phyloP scores from a whole-genome alignment of 2,888 invertebrate genomes.

The Plagodis dolabraria region DNA sequence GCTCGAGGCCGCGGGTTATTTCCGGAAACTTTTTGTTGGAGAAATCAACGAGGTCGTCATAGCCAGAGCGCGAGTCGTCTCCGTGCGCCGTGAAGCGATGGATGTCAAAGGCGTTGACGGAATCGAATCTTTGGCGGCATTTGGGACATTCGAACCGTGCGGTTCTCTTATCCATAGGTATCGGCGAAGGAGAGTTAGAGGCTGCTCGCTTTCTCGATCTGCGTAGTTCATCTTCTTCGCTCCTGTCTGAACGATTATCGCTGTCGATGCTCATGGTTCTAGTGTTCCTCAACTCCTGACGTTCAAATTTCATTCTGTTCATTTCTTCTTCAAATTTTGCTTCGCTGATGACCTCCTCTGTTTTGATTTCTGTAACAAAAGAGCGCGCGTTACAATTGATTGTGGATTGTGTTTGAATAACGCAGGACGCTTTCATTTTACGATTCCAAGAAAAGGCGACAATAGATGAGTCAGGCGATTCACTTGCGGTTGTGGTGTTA shows the following conservation, averaged over 20 bases:
- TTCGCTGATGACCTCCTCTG: constrained; percentile 76
- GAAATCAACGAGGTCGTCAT: constrained; percentile 92
- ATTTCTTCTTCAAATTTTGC: constrained; percentile 75
- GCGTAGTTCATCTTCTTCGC: constrained; percentile 73
- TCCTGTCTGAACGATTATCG: constrained; percentile 84
- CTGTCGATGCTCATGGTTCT: constrained; percentile 81
- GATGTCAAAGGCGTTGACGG: constrained; percentile 88
- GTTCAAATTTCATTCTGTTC: constrained; percentile 65
- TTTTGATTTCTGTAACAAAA: constrained; percentile 83
- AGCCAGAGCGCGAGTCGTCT: constrained; percentile 86
- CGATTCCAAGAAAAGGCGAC: constrained; percentile 80
- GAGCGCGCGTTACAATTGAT: constrained; percentile 72
- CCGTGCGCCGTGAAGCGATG: constrained; percentile 88
- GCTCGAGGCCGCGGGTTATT: constrained; percentile 90
- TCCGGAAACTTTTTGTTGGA: constrained; percentile 91
- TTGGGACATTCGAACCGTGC: constrained; percentile 87
- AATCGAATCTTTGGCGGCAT: constrained; percentile 90
- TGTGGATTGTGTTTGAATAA: constrained; percentile 75
- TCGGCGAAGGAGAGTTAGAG: constrained; percentile 66
- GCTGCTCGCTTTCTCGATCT: constrained; percentile 73
- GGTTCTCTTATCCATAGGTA: constrained; percentile 70
- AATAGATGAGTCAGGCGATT: constrained; percentile 80
- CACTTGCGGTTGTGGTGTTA: constrained; percentile 64
- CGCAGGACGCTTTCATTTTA: constrained; percentile 73
- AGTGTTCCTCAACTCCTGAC: constrained; percentile 60